Evolutionary conservation across 2,113 vertebrate species (phyloP).

Genomic region (Tetrao urogallus): DNA sequence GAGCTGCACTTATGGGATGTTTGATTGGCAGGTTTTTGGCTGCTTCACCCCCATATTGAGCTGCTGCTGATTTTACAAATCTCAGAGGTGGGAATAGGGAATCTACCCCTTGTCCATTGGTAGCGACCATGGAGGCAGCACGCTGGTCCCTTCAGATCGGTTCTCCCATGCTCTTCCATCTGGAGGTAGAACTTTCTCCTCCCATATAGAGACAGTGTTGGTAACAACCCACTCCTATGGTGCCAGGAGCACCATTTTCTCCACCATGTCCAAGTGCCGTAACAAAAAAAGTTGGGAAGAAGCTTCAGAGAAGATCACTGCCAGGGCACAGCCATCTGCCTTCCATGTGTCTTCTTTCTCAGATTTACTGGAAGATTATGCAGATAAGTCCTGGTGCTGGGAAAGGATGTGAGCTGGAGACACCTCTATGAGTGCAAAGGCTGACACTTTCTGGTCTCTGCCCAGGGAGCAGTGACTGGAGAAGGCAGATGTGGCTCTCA

Average conservation of each 20-base stretch:
- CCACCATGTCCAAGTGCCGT: background rate
- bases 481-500: background rate
- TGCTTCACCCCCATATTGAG: background rate
- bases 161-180: background rate
- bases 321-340: too few species aligned
- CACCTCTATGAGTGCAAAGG: background rate
- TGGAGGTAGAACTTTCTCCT: background rate
- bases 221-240: background rate
- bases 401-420: background rate
- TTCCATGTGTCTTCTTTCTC: too few species aligned
- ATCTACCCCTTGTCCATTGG: background rate
- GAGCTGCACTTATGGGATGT: constrained; percentile 27
- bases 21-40: constrained; percentile 29
- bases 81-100: background rate
- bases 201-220: background rate
- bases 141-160: background rate
- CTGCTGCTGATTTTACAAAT: background rate
- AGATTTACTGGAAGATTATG: background rate
- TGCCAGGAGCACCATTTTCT: background rate
- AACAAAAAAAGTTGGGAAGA: background rate
- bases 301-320: background rate
- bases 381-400: accelerated
- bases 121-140: accelerated
- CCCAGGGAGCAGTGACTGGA: background rate
- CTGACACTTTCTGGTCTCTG: background rate